Percentiles rank a stretch among this genome's conserved stretches.
Evolutionary conservation across 1,140 invertebrate genomes (phyloP).

Genomic region (Sitobion miscanthi): DNA sequence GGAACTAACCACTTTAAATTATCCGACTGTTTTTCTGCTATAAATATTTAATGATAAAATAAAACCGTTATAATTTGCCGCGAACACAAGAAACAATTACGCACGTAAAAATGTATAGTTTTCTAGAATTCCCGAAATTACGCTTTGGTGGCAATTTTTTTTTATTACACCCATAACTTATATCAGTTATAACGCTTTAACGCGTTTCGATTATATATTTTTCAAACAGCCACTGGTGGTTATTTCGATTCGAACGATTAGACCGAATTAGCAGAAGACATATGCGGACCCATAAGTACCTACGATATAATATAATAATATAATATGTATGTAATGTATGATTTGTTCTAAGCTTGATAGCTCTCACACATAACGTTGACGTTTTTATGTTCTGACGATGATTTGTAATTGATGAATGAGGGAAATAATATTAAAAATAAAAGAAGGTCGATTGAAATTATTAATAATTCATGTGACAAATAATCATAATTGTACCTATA

Average conservation of each 20-base stretch:
- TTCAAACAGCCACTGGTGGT: background rate
- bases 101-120: too few relatives aligned
- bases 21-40: background rate
- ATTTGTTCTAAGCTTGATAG: rapidly evolving
- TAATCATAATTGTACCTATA: too few relatives aligned
- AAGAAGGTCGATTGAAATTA: too few relatives aligned
- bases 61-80: background rate
- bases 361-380: background rate
- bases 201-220: background rate
- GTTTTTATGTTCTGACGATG: background rate
- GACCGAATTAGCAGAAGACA: background rate
- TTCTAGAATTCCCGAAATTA: too few relatives aligned
- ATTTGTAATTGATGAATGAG: background rate
- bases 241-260: background rate
- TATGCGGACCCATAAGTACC: too few relatives aligned
- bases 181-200: background rate
- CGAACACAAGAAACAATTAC: too few relatives aligned
- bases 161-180: background rate
- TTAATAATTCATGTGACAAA: too few relatives aligned
- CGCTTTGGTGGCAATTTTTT: background rate
- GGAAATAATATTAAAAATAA: background rate
- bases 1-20: background rate
- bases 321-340: background rate
- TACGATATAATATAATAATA: background rate
- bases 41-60: background rate